Base-by-base conservation (phyloP, 2,888 invertebrate species). In the Automeris io region DNA sequence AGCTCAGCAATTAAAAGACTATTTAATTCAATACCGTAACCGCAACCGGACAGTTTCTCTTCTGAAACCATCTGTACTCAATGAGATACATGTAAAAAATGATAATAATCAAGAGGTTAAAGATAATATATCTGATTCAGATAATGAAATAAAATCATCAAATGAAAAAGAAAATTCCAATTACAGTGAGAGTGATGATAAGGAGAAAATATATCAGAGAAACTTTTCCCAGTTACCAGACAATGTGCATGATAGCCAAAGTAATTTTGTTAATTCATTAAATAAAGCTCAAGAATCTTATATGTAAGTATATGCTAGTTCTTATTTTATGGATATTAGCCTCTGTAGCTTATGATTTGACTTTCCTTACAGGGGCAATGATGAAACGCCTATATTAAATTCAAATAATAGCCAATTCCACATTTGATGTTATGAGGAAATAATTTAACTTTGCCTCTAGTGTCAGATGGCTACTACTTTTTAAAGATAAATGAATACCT, bases 231-330 rank as follows among this genome's bases (percentile, higher is more conserved):
- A 78, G 39, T 37, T 71, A 25, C 60, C 71, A 18, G 75, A 64
- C 42, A 53, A 65, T 39, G 71, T 80, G 1, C 68, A 75, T 47
- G 73, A 79, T 36, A 80, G 75, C 42, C 70, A 83, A 51, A 77
- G 57, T 45, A 81, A 83, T 54, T 81, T 83, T 67, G 61, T 72
- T 7, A 79, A 81, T 71, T 73, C 79, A 7, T 58, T 87, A 1
- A 85, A 78, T 43, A 87, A 86, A 63, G 81, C 78, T 3, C 86
- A 86, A 41, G 80, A 85, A 52, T 66, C 71, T 19, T 68, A 80
- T 31, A 71, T 76, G 87, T 87, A 58, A 78, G 74, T 65, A 51
- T 39, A 16, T 29, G 16, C 3, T 16, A 11, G n/a, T n/a, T n/a
- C n/a, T n/a, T n/a, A n/a, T n/a, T n/a, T n/a, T n/a, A n/a, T n/a